Percentiles rank a stretch among this genome's conserved stretches.
phyloP scores from a whole-genome alignment of 2,888 invertebrate species.

The Sinelater perroti region DNA sequence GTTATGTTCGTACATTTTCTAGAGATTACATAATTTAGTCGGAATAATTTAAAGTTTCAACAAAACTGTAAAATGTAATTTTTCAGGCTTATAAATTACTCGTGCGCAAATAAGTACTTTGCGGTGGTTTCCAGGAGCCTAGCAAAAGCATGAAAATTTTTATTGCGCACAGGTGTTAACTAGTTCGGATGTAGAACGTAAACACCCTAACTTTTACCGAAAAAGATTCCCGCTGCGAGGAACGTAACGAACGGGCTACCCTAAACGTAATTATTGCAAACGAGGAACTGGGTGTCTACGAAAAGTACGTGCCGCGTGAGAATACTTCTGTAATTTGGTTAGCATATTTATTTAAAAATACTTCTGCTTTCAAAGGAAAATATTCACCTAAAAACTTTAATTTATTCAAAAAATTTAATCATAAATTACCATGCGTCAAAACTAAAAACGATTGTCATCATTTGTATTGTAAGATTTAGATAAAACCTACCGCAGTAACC shows the following conservation, averaged over 20 bases:
- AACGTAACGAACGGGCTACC: slow-evolving; percentile 20
- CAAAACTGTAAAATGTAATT: slow-evolving; percentile 8
- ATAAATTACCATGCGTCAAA: too few species aligned
- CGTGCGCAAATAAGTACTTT: slow-evolving; percentile 1
- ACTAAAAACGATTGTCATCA: too few species aligned
- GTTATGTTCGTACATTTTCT: slow-evolving; percentile 16
- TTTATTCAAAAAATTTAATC: too few species aligned
- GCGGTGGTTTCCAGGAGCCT: neutral
- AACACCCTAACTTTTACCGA: slow-evolving; percentile 7
- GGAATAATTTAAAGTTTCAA: slow-evolving; percentile 5
- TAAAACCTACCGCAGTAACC: too few species aligned
- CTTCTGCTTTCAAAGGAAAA: too few species aligned
- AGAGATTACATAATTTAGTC: slow-evolving; percentile 10
- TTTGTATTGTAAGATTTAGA: too few species aligned
- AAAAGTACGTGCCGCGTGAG: slow-evolving; percentile 7
- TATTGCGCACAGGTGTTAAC: slow-evolving; percentile 18
- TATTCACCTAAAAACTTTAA: too few species aligned
- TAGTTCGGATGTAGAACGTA: slow-evolving; percentile 9
- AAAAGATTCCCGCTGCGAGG: slow-evolving; percentile 14
- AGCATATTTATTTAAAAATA: too few species aligned
- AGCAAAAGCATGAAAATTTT: slow-evolving; percentile 3
- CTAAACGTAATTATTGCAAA: slow-evolving; percentile 20
- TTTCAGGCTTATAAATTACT: slow-evolving; percentile 7
- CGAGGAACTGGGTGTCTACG: slow-evolving; percentile 12
- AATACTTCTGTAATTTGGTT: too few species aligned